Percentiles rank a stretch among this genome's conserved stretches.
These are phyloP conservation scores for Cryptops parisi DNA, from an alignment of 2,888 invertebrate species.

Conservation along the genomic window DNA sequence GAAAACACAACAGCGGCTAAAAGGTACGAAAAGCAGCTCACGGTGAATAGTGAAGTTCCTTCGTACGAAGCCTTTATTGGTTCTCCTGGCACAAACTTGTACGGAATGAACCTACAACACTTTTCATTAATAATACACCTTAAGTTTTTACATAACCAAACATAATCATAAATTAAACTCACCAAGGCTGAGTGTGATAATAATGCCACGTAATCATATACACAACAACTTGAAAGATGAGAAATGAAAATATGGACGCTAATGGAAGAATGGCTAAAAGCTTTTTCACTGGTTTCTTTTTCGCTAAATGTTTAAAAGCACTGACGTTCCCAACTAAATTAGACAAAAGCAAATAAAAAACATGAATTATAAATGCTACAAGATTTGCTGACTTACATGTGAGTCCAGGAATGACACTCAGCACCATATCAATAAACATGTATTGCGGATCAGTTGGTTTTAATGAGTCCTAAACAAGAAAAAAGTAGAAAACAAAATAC, in stretches of 20 bases:
- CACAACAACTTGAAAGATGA: background rate
- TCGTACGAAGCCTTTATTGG: background rate
- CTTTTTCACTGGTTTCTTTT: conserved; percentile 3
- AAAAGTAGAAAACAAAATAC: background rate
- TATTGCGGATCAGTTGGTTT: conserved; percentile 3
- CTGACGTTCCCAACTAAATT: background rate
- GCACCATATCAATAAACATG: conserved; percentile 3
- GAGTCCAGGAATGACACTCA: conserved; percentile 7
- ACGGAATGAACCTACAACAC: conserved; percentile 3
- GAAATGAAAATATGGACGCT: conserved; percentile 5
- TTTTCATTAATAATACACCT: no score
- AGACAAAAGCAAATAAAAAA: background rate
- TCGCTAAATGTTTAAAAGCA: background rate
- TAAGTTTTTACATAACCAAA: no score
- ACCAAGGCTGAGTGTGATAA: conserved; percentile 7
- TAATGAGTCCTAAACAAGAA: background rate
- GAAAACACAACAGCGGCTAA: conserved; percentile 2
- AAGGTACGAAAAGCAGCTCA: background rate
- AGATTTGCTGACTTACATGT: conserved; percentile 9
- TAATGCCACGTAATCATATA: conserved; percentile 8
- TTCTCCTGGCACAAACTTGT: background rate
- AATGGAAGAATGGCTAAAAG: conserved; percentile 5
- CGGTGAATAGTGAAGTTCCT: background rate
- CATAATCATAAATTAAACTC: background rate
- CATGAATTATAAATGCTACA: no score